A percentile compares a stretch with the other conserved stretches of the same genome.
Evolutionary conservation across 1,140 invertebrate genomes (phyloP).

Genomic region (Globodera rostochiensis): DNA sequence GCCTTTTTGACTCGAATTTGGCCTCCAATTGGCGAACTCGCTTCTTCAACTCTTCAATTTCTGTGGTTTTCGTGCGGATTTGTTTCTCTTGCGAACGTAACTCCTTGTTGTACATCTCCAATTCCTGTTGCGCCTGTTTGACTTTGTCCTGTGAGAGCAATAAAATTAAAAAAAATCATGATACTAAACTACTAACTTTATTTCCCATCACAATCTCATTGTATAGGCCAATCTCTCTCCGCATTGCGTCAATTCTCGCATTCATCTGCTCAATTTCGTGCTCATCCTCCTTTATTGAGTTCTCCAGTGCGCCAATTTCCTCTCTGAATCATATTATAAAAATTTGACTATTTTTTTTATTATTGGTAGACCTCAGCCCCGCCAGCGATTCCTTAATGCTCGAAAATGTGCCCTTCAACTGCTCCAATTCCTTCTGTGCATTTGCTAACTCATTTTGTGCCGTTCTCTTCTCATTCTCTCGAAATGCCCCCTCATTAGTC

Average conservation of each 20-base stretch:
- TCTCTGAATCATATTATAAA: slow-evolving; percentile 27
- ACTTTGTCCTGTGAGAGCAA: slow-evolving; percentile 25
- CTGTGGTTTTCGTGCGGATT: slow-evolving; percentile 17
- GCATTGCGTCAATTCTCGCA: not conserved
- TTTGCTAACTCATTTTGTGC: slow-evolving; percentile 50
- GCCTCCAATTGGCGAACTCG: slow-evolving; percentile 32
- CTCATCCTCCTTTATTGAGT: slow-evolving; percentile 30
- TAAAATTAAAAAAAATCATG: slow-evolving; percentile 24
- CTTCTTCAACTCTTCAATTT: slow-evolving; percentile 46
- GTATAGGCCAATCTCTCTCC: slow-evolving; percentile 1
- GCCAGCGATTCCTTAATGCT: slow-evolving; percentile 40
- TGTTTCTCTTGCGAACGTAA: slow-evolving; percentile 32
- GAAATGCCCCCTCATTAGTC: slow-evolving; percentile 44
- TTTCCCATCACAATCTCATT: slow-evolving; percentile 12
- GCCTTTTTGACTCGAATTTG: slow-evolving; percentile 25
- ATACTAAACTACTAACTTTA: slow-evolving; percentile 10
- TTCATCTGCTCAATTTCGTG: slow-evolving; percentile 30
- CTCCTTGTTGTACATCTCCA: slow-evolving; percentile 38
- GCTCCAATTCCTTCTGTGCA: slow-evolving; percentile 48
- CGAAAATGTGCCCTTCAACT: slow-evolving; percentile 42
- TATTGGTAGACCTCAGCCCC: slow-evolving; percentile 20
- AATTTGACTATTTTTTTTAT: slow-evolving; percentile 7
- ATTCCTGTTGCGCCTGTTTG: slow-evolving; percentile 21
- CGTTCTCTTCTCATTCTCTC: slow-evolving; percentile 53
- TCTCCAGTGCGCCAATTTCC: slow-evolving; percentile 33